phyloP scores from a whole-genome alignment of 1,140 invertebrate genomes.

The Saccostrea glomerata region DNA sequence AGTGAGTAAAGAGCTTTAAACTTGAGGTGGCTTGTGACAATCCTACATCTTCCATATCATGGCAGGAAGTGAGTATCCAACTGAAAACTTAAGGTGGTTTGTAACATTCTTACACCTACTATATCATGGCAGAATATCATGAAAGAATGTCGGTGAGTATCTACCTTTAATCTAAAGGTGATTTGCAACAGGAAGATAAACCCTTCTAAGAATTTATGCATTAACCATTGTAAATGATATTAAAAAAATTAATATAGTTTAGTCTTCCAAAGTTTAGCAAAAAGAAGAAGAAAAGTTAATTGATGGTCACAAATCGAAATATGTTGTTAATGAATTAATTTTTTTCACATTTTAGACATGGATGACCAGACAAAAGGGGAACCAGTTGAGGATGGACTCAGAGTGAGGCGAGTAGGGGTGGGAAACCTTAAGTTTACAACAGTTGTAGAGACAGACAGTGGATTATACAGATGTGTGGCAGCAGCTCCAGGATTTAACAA shows the following conservation, averaged over 20 bases:
- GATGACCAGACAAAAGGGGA: neutral
- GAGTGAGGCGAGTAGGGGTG: conserved; percentile 43
- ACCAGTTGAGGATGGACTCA: conserved; percentile 34
- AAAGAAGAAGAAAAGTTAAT: too few species aligned
- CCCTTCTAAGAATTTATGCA: too few species aligned
- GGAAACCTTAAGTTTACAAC: conserved; percentile 64
- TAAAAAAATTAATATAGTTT: too few species aligned
- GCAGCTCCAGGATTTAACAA: conserved; percentile 23
- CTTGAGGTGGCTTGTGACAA: neutral
- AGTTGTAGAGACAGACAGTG: conserved; percentile 65
- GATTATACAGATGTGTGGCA: conserved; percentile 69
- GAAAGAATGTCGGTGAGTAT: conserved; percentile 52
- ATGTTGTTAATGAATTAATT: too few species aligned
- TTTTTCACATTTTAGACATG: neutral
- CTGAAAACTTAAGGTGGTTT: neutral
- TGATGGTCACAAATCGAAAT: too few species aligned
- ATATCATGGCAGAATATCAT: conserved; percentile 55
- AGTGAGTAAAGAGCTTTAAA: conserved; percentile 50
- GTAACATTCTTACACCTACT: conserved; percentile 48
- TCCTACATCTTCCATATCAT: conserved; percentile 56
- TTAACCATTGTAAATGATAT: too few species aligned
- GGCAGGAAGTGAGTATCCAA: conserved; percentile 51
- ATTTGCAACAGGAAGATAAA: too few species aligned
- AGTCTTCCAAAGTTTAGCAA: too few species aligned
- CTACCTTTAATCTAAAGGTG: neutral